These are phyloP conservation scores for Yponomeuta malinellus DNA, from an alignment of 2,888 invertebrate genomes.

Conservation along the genomic window DNA sequence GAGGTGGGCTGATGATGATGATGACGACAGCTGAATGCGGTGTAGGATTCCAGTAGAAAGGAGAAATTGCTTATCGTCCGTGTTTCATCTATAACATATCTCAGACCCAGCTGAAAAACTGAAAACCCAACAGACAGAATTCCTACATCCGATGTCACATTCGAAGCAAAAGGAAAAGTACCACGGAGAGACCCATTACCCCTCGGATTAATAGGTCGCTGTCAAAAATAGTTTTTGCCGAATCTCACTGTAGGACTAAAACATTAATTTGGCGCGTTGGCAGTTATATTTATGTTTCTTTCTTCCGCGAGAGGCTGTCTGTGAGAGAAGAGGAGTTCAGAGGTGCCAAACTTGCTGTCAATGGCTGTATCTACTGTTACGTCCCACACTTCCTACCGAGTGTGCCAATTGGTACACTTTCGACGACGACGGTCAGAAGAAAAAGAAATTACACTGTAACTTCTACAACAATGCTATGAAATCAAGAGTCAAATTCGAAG, in stretches of 20 bases:
- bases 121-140: neutral
- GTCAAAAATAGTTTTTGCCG: conserved; percentile 14
- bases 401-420: conserved; percentile 58
- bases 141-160: neutral
- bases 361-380: neutral
- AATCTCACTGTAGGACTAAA: neutral
- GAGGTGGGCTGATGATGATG: no score
- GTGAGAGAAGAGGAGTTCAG: neutral
- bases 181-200: conserved; percentile 7
- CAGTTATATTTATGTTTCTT: neutral
- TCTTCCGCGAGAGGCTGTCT: neutral
- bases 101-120: no score
- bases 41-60: no score
- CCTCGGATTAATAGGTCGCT: conserved; percentile 15
- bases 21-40: no score
- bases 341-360: neutral
- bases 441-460: neutral
- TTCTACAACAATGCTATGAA: neutral
- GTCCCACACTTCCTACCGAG: conserved; percentile 44
- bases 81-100: no score
- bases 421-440: conserved; percentile 34
- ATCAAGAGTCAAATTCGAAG: neutral
- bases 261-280: neutral
- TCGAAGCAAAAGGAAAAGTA: conserved; percentile 4
- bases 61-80: no score